Percentiles rank a stretch among this genome's conserved stretches.
phyloP scores from a whole-genome alignment of 2,888 invertebrate species.

The Lasioglossum vierecki region DNA sequence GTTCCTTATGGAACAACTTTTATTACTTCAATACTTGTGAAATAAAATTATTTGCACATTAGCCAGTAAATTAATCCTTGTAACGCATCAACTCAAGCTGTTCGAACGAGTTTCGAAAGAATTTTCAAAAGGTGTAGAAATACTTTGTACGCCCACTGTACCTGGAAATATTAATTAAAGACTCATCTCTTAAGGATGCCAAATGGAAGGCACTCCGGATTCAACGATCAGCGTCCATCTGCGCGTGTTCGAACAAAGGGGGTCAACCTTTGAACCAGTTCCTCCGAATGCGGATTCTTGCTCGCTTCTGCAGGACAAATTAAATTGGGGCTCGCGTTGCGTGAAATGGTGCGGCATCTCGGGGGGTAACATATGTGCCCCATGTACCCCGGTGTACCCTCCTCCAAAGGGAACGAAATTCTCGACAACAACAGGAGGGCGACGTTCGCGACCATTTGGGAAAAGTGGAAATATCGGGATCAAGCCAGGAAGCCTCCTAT shows the following conservation, averaged over 20 bases:
- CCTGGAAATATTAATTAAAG: neutral
- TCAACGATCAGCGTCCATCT: slow-evolving; percentile 14
- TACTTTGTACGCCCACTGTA: too few species aligned
- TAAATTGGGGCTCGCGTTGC: slow-evolving; percentile 74
- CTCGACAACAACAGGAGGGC: slow-evolving; percentile 62
- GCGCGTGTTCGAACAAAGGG: slow-evolving; percentile 6
- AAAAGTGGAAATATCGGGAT: slow-evolving; percentile 81
- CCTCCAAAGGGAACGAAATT: slow-evolving; percentile 68
- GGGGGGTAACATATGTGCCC: slow-evolving; percentile 74
- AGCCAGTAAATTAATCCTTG: too few species aligned
- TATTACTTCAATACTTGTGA: too few species aligned
- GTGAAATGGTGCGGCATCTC: slow-evolving; percentile 77
- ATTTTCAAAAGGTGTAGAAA: too few species aligned
- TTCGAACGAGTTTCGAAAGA: too few species aligned
- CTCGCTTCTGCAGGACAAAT: slow-evolving; percentile 63
- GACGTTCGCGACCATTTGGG: slow-evolving; percentile 80
- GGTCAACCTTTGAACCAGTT: slow-evolving; percentile 24
- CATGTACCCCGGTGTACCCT: slow-evolving; percentile 65
- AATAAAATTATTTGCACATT: too few species aligned
- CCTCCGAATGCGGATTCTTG: slow-evolving; percentile 52
- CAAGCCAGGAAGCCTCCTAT: slow-evolving; percentile 74
- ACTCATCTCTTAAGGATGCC: neutral
- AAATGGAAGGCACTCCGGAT: neutral
- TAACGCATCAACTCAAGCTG: too few species aligned
- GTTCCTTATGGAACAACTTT: too few species aligned